Evolutionary conservation across 2,113 vertebrate species (phyloP).

Genomic region (Leuciscus idus): DNA sequence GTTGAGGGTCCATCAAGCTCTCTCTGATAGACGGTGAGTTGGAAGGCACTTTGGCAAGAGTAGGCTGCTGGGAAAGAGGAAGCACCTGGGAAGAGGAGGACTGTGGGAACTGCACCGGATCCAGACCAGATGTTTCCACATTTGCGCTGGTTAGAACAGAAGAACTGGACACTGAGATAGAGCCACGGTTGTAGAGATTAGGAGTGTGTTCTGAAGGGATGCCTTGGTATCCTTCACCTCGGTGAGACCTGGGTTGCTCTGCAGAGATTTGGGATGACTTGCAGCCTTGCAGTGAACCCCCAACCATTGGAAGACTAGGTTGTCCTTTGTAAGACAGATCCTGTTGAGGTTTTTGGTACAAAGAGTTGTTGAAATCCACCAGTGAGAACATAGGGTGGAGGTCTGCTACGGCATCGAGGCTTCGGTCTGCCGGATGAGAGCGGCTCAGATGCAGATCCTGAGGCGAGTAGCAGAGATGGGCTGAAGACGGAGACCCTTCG

Average conservation of each 20-base stretch:
- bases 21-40: constrained; percentile 66
- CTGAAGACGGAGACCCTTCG: constrained; percentile 72
- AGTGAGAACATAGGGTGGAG: constrained; percentile 54
- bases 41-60: constrained; percentile 71
- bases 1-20: constrained; percentile 62
- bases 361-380: constrained; percentile 75
- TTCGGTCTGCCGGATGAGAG: constrained; percentile 71
- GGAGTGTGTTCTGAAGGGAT: constrained; percentile 28
- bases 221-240: constrained; percentile 29
- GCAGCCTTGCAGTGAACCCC: not conserved
- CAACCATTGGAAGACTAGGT: constrained; percentile 21
- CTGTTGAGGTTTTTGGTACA: constrained; percentile 81
- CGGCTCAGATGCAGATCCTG: constrained; percentile 73
- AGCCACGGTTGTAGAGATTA: constrained; percentile 30
- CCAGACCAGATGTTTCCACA: constrained; percentile 1
- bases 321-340: constrained; percentile 75
- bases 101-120: not conserved
- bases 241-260: constrained; percentile 31
- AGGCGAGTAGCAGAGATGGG: constrained; percentile 67
- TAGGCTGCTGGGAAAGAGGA: constrained; percentile 47
- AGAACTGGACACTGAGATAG: constrained; percentile 25
- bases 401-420: constrained; percentile 74
- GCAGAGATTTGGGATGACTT: constrained; percentile 16
- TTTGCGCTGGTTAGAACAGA: constrained; percentile 5
- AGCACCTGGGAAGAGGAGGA: constrained; percentile 51